Percentiles rank a stretch among this genome's conserved stretches.
Conservation (phyloP, 2,113 vertebrate genomes). For the Shinisaurus crocodilurus region DNA sequence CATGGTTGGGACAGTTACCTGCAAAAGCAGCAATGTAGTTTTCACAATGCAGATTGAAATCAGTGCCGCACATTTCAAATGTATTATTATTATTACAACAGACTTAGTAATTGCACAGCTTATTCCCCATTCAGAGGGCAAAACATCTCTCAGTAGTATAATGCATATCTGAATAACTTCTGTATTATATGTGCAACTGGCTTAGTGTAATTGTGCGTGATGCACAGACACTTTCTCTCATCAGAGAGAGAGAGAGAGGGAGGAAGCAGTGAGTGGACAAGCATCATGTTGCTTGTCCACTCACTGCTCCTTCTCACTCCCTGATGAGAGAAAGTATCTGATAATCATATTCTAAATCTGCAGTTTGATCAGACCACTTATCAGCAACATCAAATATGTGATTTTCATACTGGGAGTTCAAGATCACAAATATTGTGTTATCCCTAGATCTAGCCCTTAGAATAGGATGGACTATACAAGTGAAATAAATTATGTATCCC, state of each 20-base stretch:
- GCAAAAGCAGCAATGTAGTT: not conserved
- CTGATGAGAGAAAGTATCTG: not conserved
- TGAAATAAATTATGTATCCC: not conserved
- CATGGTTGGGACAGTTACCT: not conserved
- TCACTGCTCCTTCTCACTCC: too few species aligned
- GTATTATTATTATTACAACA: not conserved
- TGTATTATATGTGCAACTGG: not conserved
- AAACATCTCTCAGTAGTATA: not conserved
- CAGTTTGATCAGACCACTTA: not conserved
- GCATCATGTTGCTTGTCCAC: too few species aligned
- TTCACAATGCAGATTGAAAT: not conserved
- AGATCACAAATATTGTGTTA: slow-evolving; percentile 1
- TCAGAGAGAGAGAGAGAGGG: too few species aligned
- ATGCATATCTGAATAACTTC: not conserved
- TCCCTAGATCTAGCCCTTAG: not conserved
- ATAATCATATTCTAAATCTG: not conserved
- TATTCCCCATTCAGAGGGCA: not conserved
- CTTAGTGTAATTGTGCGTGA: not conserved
- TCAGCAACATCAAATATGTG: not conserved
- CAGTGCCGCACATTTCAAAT: not conserved
- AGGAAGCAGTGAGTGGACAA: too few species aligned
- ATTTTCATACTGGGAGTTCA: not conserved
- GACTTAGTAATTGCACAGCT: too few species aligned
- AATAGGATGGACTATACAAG: not conserved
- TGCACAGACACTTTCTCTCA: too few species aligned